A percentile compares a stretch with the other conserved stretches of the same genome.
These are phyloP conservation scores for Anableps anableps DNA, from an alignment of 2,797 vertebrate species.

Conservation along the genomic window DNA sequence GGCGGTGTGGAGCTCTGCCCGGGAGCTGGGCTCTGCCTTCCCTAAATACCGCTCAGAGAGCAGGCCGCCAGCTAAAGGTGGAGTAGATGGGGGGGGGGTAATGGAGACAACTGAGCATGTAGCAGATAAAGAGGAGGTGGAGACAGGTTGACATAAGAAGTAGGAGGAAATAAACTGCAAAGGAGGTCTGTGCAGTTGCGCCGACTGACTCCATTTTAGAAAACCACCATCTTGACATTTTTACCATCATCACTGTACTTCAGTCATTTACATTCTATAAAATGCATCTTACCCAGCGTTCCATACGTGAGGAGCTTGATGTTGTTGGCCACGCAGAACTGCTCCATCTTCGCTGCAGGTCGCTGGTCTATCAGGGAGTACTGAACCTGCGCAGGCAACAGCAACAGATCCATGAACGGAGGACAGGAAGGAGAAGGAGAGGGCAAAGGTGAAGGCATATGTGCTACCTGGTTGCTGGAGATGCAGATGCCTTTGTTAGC, in stretches of 20 bases:
- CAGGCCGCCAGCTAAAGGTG: conserved; percentile 58
- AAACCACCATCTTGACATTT: conserved; percentile 56
- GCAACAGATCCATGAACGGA: not conserved
- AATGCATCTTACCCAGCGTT: conserved; percentile 56
- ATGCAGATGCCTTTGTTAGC: conserved; percentile 61
- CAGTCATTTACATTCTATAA: not conserved
- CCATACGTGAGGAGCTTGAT: conserved; percentile 68
- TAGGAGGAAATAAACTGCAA: not conserved
- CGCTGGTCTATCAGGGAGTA: conserved; percentile 68
- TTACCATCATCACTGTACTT: not conserved
- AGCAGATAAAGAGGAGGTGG: not conserved
- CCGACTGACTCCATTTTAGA: conserved; percentile 57
- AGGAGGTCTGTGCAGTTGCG: conserved; percentile 11
- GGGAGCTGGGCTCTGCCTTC: conserved; percentile 47
- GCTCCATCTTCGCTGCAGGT: conserved; percentile 63
- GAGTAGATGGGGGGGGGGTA: not conserved
- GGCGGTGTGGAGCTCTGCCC: conserved; percentile 57
- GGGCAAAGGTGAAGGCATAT: not conserved
- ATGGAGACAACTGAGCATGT: not conserved
- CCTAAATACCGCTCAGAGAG: conserved; percentile 55
- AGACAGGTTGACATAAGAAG: not conserved
- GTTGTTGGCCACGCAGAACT: conserved; percentile 62
- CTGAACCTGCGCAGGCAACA: conserved; percentile 55
- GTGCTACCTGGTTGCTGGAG: conserved; percentile 69
- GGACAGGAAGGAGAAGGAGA: not conserved